Evolutionary conservation across 2,113 vertebrate genomes (phyloP).

Genomic region (Erinaceus europaeus): DNA sequence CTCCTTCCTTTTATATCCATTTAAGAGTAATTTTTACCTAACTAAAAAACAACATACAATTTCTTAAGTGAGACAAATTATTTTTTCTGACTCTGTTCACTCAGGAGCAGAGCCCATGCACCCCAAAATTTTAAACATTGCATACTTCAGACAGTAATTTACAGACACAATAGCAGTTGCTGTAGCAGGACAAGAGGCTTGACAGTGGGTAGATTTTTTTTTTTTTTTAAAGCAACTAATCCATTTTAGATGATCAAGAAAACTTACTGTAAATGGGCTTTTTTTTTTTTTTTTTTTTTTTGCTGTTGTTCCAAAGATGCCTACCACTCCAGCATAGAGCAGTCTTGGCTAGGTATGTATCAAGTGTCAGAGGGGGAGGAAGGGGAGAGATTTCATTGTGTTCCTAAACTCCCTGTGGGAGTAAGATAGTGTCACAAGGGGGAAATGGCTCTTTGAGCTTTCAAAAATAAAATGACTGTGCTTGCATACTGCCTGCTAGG

Average conservation of each 20-base stretch:
- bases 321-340: slow-evolving; percentile 73
- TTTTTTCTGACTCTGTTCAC: slow-evolving; percentile 30
- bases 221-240: slow-evolving; percentile 69
- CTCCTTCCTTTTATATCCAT: slow-evolving; percentile 58
- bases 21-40: slow-evolving; percentile 45
- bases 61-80: slow-evolving; percentile 54
- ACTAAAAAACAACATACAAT: slow-evolving; percentile 64
- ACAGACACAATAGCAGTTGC: not conserved
- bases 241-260: slow-evolving; percentile 64
- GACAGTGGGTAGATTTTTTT: slow-evolving; percentile 58
- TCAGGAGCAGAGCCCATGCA: not conserved
- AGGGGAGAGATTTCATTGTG: slow-evolving; percentile 62
- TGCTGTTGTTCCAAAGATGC: slow-evolving; percentile 81
- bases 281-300: too few relatives aligned
- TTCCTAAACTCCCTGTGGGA: slow-evolving; percentile 56
- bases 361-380: slow-evolving; percentile 54
- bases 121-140: not conserved
- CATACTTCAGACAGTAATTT: not conserved
- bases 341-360: slow-evolving; percentile 81
- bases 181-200: slow-evolving; percentile 47
- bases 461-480: slow-evolving; percentile 66
- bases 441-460: slow-evolving; percentile 49
- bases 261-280: slow-evolving; percentile 75
- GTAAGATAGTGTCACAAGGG: slow-evolving; percentile 72
- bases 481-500: slow-evolving; percentile 34